Percentiles rank a stretch among this genome's conserved stretches.
These are phyloP conservation scores for Aphelenchoides fujianensis DNA, from an alignment of 1,140 invertebrate genomes.

Conservation along the genomic window DNA sequence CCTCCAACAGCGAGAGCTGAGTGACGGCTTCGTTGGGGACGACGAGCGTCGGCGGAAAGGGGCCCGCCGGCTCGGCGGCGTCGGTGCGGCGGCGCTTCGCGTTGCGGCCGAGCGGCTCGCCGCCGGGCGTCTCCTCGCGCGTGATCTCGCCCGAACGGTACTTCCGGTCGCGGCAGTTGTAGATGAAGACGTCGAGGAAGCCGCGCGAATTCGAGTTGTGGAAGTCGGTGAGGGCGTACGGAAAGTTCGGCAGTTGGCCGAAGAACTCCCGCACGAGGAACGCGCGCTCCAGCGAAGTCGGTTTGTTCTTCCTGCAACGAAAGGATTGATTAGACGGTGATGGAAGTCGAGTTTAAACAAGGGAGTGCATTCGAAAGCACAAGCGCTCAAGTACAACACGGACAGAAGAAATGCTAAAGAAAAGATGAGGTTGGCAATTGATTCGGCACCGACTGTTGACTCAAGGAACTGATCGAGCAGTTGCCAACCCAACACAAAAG, in stretches of 20 bases:
- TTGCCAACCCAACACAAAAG: too few relatives aligned
- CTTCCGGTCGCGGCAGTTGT: slow-evolving; percentile 20
- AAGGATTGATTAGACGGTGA: too few relatives aligned
- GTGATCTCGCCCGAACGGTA: slow-evolving; percentile 4
- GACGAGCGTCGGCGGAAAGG: neutral
- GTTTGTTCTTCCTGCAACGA: slow-evolving; percentile 17
- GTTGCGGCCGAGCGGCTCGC: neutral
- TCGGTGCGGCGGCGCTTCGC: neutral
- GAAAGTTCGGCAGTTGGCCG: slow-evolving; percentile 12
- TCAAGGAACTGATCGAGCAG: too few relatives aligned
- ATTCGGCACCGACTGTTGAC: too few relatives aligned
- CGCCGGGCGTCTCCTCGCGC: neutral
- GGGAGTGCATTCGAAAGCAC: too few relatives aligned
- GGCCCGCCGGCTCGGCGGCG: neutral
- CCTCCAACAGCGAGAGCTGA: neutral
- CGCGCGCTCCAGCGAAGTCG: slow-evolving; percentile 6
- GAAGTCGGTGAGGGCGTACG: slow-evolving; percentile 11
- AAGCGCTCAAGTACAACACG: neutral
- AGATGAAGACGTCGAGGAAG: slow-evolving; percentile 15
- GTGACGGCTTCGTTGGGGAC: slow-evolving; percentile 17
- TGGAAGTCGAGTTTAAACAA: too few relatives aligned
- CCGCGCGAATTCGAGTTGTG: slow-evolving; percentile 2
- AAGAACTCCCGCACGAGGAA: slow-evolving; percentile 10
- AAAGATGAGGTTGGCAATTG: too few relatives aligned
- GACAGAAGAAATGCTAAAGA: too few relatives aligned